Evolutionary conservation across 1,140 invertebrate species (phyloP), one percentile per base, ranked within the genome.

Genomic region (Trachymyrmex cornetzi): DNA sequence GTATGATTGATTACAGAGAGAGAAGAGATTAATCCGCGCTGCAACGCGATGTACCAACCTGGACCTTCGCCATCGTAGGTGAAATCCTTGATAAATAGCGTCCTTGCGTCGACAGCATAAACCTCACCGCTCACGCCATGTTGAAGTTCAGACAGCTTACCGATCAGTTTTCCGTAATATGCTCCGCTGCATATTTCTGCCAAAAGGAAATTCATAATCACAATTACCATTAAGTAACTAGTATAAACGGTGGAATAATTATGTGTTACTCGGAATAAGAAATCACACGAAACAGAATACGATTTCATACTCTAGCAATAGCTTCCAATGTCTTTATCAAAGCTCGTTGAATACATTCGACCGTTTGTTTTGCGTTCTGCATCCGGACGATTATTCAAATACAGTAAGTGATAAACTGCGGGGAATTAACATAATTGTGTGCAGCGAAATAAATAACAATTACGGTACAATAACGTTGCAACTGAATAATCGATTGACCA

Each of bases 31-130:
- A 44, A 22, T 16, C 12, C 66, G 38, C 53, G n/a, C 2, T 4
- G 22, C 55, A 30, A 34, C 22, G 22, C 24, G 19, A 50, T 85
- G 34, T 77, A 91, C 89, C 66, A 72, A 98, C 98, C 97, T 94
- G 98, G 98, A 69, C 98, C 98, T 94, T 98, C 97, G 84, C 98
- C 98, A 92, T 99, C 98, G 92, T 99, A 99, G 24, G 96, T 97
- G 93, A 99, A 98, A 94, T 98, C 97, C 94, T 98, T 97, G 89
- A 99, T 96, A 95, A 98, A 98, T 53, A 99, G 94, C 53, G 98
- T 99, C 89, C 98, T 96, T 44, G 97, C 97, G 94, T 99, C 98
- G 0, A 98, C 98, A 1, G 98, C 98, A 94, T 97, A 99, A 44
- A 99, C 97, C 92, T 97, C 97, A 16, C 98, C 98, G 81, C 96